A percentile compares a stretch with the other conserved stretches of the same genome.
Evolutionary conservation across 2,888 invertebrate species (phyloP).

Genomic region (Apotomis capreana): DNA sequence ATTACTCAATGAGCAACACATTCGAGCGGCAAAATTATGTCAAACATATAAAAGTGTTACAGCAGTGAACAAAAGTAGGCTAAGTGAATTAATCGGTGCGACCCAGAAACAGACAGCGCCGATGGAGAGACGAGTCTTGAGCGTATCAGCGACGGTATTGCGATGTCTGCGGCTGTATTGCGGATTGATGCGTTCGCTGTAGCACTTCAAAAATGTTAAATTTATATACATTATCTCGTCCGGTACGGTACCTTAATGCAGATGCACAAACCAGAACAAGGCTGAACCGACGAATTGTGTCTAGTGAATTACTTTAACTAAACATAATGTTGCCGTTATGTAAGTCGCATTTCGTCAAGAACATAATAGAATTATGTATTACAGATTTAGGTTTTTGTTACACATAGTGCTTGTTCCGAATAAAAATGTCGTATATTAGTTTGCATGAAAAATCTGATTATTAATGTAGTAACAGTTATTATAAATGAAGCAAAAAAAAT

Average conservation of each 20-base stretch:
- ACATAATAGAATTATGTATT: slow-evolving; percentile 5
- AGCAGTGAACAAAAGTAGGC: slow-evolving; percentile 78
- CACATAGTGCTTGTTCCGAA: neutral
- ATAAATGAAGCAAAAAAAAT: too few relatives aligned
- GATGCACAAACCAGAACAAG: slow-evolving; percentile 36
- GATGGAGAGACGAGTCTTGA: slow-evolving; percentile 54
- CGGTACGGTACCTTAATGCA: slow-evolving; percentile 27
- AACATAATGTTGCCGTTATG: neutral
- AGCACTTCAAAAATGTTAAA: slow-evolving; percentile 36
- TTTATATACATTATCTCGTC: slow-evolving; percentile 27
- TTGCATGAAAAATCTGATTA: too few relatives aligned
- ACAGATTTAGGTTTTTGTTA: neutral
- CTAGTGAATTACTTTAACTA: slow-evolving; percentile 2
- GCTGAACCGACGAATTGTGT: slow-evolving; percentile 23
- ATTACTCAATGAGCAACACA: slow-evolving; percentile 55
- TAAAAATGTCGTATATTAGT: too few relatives aligned
- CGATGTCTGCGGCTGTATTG: slow-evolving; percentile 34
- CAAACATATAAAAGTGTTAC: slow-evolving; percentile 77
- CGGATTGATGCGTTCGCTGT: slow-evolving; percentile 28
- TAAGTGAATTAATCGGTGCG: slow-evolving; percentile 78
- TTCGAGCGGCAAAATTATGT: slow-evolving; percentile 68
- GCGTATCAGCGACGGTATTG: slow-evolving; percentile 42
- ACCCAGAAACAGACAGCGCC: slow-evolving; percentile 75
- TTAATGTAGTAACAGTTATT: too few relatives aligned
- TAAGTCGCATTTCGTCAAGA: slow-evolving; percentile 4